Percentiles rank a stretch among this genome's conserved stretches.
phyloP scores from a whole-genome alignment of 2,888 invertebrate genomes.

The Antitype chi region DNA sequence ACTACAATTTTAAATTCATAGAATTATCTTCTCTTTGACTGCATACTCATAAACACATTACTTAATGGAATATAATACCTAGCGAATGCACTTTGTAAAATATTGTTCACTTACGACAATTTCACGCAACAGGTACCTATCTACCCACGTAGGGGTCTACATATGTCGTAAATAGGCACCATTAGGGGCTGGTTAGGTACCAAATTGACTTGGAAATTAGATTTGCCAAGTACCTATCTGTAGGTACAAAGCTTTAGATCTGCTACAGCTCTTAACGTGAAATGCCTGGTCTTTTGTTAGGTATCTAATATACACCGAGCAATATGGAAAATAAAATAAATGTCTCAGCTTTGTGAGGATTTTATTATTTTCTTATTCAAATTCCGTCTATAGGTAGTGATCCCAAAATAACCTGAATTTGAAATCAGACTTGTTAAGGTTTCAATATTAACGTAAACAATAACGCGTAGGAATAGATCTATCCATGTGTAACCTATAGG shows the following conservation, averaged over 20 bases:
- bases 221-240: slow-evolving; percentile 5
- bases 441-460: background rate
- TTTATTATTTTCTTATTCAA: slow-evolving; percentile 23
- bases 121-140: background rate
- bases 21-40: no score
- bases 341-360: slow-evolving; percentile 1
- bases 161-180: background rate
- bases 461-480: background rate
- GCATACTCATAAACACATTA: background rate
- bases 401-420: background rate
- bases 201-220: slow-evolving; percentile 45
- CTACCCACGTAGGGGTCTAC: background rate
- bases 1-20: background rate
- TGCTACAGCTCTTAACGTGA: background rate
- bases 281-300: slow-evolving; percentile 6
- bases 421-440: background rate
- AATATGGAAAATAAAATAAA: slow-evolving; percentile 5
- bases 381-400: background rate
- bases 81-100: background rate
- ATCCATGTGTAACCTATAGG: background rate
- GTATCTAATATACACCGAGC: background rate
- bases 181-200: background rate
- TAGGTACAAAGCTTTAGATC: background rate
- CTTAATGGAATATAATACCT: background rate
- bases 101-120: background rate